These are phyloP conservation scores for Phrynosoma platyrhinos DNA, from an alignment of 2,113 vertebrate genomes.

Conservation along the genomic window DNA sequence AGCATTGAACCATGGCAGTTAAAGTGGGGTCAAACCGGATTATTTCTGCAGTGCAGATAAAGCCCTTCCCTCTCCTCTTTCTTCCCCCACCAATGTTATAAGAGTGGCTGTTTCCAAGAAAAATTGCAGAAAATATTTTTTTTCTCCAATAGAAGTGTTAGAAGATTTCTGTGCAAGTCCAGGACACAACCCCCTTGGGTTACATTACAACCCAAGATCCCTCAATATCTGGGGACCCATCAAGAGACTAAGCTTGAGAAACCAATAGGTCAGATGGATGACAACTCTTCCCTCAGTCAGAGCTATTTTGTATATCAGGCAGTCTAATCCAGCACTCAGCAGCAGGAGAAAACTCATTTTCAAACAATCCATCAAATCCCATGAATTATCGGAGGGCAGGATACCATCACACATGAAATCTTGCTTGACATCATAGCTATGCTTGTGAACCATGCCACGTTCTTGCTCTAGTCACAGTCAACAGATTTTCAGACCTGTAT, in stretches of 20 bases:
- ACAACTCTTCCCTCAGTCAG: not conserved
- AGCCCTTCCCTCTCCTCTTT: constrained; percentile 19
- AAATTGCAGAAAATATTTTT: constrained; percentile 19
- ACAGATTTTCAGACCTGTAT: not conserved
- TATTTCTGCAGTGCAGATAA: too few species aligned
- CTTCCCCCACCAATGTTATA: constrained; percentile 44
- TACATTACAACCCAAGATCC: not conserved
- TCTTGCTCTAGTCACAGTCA: not conserved
- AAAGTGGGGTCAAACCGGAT: too few species aligned
- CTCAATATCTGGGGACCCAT: not conserved
- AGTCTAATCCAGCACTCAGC: not conserved
- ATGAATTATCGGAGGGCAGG: not conserved
- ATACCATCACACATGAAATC: not conserved
- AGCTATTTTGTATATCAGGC: not conserved
- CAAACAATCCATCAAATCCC: not conserved
- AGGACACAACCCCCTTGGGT: too few species aligned
- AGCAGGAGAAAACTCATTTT: not conserved
- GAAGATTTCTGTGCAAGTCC: not conserved
- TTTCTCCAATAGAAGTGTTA: constrained; percentile 10
- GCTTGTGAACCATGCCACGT: not conserved
- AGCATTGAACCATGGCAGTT: too few species aligned
- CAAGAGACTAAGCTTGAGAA: not conserved
- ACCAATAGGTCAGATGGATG: not conserved
- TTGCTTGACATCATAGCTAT: not conserved
- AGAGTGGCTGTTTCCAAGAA: constrained; percentile 39